Base-by-base conservation (phyloP, 2,113 vertebrate genomes). In the Cochlearius cochlearius region DNA sequence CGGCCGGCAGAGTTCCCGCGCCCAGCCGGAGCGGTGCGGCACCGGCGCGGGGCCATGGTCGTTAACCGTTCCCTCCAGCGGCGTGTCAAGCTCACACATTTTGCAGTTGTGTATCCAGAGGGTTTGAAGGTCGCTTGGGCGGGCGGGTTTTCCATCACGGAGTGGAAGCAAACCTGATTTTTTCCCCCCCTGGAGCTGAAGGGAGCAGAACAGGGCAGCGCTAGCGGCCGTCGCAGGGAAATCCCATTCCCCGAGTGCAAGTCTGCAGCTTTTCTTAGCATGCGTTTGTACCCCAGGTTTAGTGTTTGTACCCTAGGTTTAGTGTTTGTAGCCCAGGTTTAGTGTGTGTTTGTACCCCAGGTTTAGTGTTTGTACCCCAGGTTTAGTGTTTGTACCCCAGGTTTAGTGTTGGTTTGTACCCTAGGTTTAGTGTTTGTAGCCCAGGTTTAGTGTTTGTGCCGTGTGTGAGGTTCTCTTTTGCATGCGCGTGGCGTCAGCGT, bases 11-110 rank as follows among this genome's bases (percentile, higher is more conserved):
- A 15, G 27, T 5, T n/a, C 47, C 47, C 20, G 2, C 14, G 25
- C 30, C 36, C 32, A n/a, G 19, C 11, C 3, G 32, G 49, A 45
- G 39, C 71, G 10, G 49, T 22, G 59, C 76, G 8, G 56, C 34
- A 13, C 43, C 17, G 2, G 60, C 38, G 6, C 2, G 8, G 59
- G 32, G 14, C 52, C 41, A 7, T 34, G 29, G 11, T 36, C 39
- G 0, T 15, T 38, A 25, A 9, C 8, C 22, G 16, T 83, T 12
- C 17, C 49, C 76, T 67, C 73, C 3, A 18, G 47, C 82, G 72
- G 23, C 1, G 1, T 2, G 32, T 20, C 22, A 47, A 45, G 27
- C 39, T 32, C 41, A 0, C 1, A 1, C 20, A 3, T 52, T 69
- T 53, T 63, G 22, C 45, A 10, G 12, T 29, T 58, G 30, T 59